These are phyloP conservation scores for Montipora capricornis DNA, from an alignment of 64 coral and sea anemone genomes.

Conservation along the genomic window DNA sequence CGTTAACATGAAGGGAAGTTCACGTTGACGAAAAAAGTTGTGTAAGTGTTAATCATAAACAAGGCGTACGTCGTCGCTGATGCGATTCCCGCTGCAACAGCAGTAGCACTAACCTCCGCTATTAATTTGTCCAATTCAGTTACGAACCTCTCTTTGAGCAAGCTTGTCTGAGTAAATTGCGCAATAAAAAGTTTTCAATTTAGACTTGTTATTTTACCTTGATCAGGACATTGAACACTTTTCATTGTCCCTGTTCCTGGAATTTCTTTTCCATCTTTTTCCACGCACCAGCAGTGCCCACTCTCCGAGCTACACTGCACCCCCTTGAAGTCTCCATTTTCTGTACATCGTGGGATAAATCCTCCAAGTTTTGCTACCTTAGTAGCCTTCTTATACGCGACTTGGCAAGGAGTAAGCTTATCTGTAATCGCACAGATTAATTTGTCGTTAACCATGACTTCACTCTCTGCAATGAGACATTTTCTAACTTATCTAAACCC, in stretches of 20 bases:
- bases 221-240: conserved; percentile 62
- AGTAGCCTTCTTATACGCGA: conserved; percentile 56
- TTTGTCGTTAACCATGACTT: too few relatives aligned
- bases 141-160: too few relatives aligned
- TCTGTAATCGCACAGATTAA: conserved; percentile 5
- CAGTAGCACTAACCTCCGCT: too few relatives aligned
- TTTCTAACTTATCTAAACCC: too few relatives aligned
- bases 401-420: conserved; percentile 57
- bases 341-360: conserved; percentile 59
- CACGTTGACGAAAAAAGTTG: too few relatives aligned
- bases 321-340: conserved; percentile 63
- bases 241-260: conserved; percentile 61
- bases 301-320: conserved; percentile 67
- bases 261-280: conserved; percentile 70
- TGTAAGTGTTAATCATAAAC: too few relatives aligned
- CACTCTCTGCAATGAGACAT: too few relatives aligned
- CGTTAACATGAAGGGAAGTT: too few relatives aligned
- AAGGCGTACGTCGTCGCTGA: too few relatives aligned
- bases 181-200: not conserved
- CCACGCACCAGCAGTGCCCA: conserved; percentile 85
- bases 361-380: conserved; percentile 37
- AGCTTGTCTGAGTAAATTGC: too few relatives aligned
- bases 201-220: conserved; percentile 3
- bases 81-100: too few relatives aligned
- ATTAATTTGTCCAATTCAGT: too few relatives aligned